Conservation (phyloP, 2,113 vertebrate genomes). For the Aegotheles bennettii region DNA sequence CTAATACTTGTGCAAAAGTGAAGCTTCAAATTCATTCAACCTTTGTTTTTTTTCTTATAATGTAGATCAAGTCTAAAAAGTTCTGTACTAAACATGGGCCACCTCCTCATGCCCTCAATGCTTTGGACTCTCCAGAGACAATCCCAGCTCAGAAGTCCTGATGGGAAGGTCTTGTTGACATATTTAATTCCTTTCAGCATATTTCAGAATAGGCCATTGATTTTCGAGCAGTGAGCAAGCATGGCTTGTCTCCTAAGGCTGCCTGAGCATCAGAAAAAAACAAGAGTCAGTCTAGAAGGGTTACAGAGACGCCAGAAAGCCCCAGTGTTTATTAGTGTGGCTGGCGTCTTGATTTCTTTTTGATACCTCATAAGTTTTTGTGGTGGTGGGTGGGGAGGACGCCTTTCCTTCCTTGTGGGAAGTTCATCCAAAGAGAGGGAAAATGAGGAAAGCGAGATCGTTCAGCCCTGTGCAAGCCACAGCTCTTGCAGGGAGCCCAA, state of each 20-base stretch:
- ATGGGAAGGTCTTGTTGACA: background rate
- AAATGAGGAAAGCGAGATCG: fast-evolving
- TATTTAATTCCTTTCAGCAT: background rate
- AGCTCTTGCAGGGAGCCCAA: fast-evolving
- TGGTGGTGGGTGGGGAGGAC: background rate
- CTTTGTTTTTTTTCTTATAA: background rate
- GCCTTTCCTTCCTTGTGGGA: background rate
- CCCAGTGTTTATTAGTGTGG: background rate
- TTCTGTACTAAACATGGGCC: background rate
- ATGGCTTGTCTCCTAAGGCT: background rate
- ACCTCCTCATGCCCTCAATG: background rate
- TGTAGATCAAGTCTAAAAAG: background rate
- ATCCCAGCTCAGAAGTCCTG: background rate
- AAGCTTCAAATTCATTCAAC: background rate
- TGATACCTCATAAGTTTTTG: background rate
- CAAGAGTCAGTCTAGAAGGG: background rate
- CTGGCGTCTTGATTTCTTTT: background rate
- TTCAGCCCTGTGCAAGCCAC: background rate
- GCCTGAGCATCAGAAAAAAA: background rate
- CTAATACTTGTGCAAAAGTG: background rate
- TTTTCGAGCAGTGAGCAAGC: background rate
- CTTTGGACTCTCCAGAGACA: background rate
- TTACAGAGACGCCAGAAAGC: background rate
- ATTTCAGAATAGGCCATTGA: background rate
- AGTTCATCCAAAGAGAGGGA: background rate